Evolutionary conservation across 1,140 invertebrate species (phyloP).

Genomic region (Popillia japonica): DNA sequence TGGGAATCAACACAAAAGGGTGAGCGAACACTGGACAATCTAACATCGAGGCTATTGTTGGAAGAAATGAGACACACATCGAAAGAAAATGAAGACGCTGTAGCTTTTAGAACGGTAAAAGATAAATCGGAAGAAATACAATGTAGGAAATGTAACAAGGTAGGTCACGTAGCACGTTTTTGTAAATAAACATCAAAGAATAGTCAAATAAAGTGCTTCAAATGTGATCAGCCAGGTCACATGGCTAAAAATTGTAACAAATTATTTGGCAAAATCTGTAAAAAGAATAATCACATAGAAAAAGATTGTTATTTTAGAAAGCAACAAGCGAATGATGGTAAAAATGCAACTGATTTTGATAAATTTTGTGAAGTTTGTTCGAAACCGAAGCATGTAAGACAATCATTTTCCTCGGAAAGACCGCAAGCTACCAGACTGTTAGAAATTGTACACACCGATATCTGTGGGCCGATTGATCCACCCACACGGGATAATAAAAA

Average conservation of each 20-base stretch:
- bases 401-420: background rate
- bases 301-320: conserved; percentile 9
- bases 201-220: background rate
- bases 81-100: background rate
- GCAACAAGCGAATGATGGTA: background rate
- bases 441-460: conserved; percentile 53
- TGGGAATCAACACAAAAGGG: conserved; percentile 54
- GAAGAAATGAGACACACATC: conserved; percentile 46
- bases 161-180: background rate
- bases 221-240: conserved; percentile 35
- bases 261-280: background rate
- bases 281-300: background rate
- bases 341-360: background rate
- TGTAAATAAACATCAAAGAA: background rate
- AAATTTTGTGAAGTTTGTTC: background rate
- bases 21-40: conserved; percentile 52
- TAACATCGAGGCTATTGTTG: conserved; percentile 51
- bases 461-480: conserved; percentile 54
- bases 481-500: conserved; percentile 47
- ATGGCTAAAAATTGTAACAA: conserved; percentile 5
- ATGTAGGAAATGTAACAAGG: background rate
- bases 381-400: background rate
- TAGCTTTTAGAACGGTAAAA: background rate
- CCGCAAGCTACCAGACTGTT: conserved; percentile 43
- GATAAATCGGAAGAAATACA: background rate